A percentile compares a stretch with the other conserved stretches of the same genome.
Evolutionary conservation across 1,140 invertebrate genomes (phyloP).

Genomic region (Drosophila punjabiensis): DNA sequence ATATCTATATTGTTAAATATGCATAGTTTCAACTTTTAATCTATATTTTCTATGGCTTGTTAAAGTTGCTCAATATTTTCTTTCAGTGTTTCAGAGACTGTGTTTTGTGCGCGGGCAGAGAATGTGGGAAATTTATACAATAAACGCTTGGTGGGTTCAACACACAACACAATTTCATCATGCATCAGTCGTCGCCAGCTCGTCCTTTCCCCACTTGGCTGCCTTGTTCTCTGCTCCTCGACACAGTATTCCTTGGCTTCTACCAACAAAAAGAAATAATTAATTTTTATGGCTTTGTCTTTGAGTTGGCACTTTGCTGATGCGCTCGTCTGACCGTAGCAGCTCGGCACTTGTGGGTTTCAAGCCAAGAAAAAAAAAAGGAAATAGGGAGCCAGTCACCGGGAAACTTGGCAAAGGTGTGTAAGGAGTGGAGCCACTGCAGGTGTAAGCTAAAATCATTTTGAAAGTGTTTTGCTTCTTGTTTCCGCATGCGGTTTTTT

Average conservation of each 20-base stretch:
- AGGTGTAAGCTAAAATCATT: constrained; percentile 67
- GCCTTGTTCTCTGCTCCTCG: constrained; percentile 21
- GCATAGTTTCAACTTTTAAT: too few relatives aligned
- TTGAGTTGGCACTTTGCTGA: constrained; percentile 37
- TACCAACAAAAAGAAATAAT: constrained; percentile 63
- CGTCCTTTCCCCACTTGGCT: constrained; percentile 22
- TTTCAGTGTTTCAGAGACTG: not conserved
- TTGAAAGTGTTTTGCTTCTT: constrained; percentile 46
- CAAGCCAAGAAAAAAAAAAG: not conserved
- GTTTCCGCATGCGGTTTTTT: constrained; percentile 13
- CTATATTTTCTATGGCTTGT: too few relatives aligned
- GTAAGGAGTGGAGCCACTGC: constrained; percentile 24
- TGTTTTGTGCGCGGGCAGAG: constrained; percentile 6
- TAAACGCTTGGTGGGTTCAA: constrained; percentile 53
- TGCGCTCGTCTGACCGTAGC: not conserved
- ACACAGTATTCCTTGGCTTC: constrained; percentile 37
- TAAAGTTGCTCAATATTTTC: not conserved
- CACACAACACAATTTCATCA: constrained; percentile 68
- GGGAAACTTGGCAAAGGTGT: constrained; percentile 2
- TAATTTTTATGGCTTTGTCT: constrained; percentile 70
- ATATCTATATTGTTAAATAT: constrained; percentile 13
- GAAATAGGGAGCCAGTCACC: not conserved
- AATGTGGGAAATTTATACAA: constrained; percentile 68
- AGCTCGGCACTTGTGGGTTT: constrained; percentile 4
- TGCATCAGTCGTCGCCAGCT: constrained; percentile 63